These are phyloP conservation scores for Vidua macroura DNA, from an alignment of 2,113 vertebrate genomes.

Conservation along the genomic window DNA sequence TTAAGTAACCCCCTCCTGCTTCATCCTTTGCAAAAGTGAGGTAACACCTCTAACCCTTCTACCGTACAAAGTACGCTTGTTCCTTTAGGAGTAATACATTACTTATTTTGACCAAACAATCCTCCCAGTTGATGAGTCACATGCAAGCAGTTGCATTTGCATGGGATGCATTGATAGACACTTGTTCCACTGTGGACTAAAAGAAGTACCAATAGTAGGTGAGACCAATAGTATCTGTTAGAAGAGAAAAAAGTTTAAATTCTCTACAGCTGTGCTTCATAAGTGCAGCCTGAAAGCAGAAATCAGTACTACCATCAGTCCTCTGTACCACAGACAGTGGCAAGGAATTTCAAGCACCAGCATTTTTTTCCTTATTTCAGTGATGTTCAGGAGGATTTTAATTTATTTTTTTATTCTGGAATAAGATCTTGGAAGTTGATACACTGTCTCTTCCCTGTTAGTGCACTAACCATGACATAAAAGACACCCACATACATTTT, in stretches of 20 bases:
- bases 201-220: background rate
- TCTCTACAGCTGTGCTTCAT: background rate
- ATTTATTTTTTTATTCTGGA: background rate
- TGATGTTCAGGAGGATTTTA: background rate
- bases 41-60: background rate
- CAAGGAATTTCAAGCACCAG: background rate
- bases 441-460: background rate
- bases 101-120: background rate
- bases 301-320: background rate
- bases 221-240: background rate
- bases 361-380: background rate
- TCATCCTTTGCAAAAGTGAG: background rate
- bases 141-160: background rate
- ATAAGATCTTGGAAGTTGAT: background rate
- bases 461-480: background rate
- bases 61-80: background rate
- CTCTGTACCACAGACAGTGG: background rate
- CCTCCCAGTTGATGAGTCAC: background rate
- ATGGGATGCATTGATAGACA: background rate
- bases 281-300: background rate
- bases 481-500: accelerated
- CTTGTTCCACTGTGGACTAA: background rate
- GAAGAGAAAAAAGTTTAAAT: background rate
- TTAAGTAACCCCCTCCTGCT: background rate
- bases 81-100: background rate